Base-by-base conservation (phyloP, 2,797 vertebrate species). In the Thamnophis elegans region DNA sequence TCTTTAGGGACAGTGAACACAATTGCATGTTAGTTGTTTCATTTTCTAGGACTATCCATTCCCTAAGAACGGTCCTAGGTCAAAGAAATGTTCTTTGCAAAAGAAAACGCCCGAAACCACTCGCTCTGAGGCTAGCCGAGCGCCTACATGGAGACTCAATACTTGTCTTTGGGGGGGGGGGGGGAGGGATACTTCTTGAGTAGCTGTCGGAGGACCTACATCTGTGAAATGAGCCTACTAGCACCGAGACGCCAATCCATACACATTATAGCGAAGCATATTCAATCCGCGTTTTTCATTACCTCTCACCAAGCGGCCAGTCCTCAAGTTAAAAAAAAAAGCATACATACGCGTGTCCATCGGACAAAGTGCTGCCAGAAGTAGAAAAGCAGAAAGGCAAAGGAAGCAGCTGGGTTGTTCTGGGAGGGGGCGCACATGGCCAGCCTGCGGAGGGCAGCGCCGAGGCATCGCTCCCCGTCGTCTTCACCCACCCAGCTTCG, bases 401-500 rank as follows among this genome's bases (percentile, higher is more conserved):
- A 85, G 11, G 11, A 32, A 85, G 4, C 22, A 36, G 59, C 13
- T 28, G 47, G 78, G 1, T n/a, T 59, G 22, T 47, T 9, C 13
- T 1, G 6, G 16, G 53, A 4, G 73, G 73, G 65, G 14, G 8
- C 22, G 25, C 90, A 32, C 89, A 42, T 1, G 65, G 65, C 20
- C 65, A 82, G 11, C 56, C 6, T 36, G 26, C 55, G 2, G 55
- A 51, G 28, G 22, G 9, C 36, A 93, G 36, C 0, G 22, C 87
- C 1, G 0, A 0, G 73, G 2, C 28, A 88, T 0, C 90, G 60
- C 28, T 51, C 88, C n/a, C 20, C 0, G 3, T 87, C 13, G 20
- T 55, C 3, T 14, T 47, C 25, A 25, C 36, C 1, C 89, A 11
- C 2, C 54, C 85, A 47, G 14, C 85, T n/a, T 16, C 54, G 28